These are phyloP conservation scores for Lepidochitona cinerea DNA, from an alignment of 2,888 invertebrate genomes.

Conservation along the genomic window DNA sequence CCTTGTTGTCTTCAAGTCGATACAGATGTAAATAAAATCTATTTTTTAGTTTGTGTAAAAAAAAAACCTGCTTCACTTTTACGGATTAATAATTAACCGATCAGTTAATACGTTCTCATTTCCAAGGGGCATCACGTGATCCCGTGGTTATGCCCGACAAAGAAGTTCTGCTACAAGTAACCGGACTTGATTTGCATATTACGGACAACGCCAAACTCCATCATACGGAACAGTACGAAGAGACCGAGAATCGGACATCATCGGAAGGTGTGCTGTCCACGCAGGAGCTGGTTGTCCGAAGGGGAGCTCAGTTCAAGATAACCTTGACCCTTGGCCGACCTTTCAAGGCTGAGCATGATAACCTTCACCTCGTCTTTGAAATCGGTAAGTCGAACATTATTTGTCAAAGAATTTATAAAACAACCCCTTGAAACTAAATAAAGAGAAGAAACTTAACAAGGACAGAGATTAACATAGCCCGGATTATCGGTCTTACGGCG, in stretches of 20 bases:
- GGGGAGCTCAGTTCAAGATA: conserved; percentile 36
- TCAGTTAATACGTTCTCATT: too few relatives aligned
- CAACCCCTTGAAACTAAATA: background rate
- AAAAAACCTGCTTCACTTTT: too few relatives aligned
- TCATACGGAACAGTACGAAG: conserved; percentile 36
- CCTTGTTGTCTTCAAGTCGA: too few relatives aligned
- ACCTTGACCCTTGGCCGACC: conserved; percentile 31
- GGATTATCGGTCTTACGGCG: too few relatives aligned
- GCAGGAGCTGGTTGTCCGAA: conserved; percentile 72
- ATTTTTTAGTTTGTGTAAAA: too few relatives aligned
- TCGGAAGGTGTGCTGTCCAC: background rate
- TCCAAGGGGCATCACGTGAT: too few relatives aligned
- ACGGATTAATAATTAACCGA: too few relatives aligned
- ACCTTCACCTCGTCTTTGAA: conserved; percentile 30
- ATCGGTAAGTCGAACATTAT: conserved; percentile 21
- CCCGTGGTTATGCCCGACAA: too few relatives aligned
- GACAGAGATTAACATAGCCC: too few relatives aligned
- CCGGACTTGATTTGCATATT: conserved; percentile 26
- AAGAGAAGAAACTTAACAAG: background rate
- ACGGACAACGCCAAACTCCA: conserved; percentile 37
- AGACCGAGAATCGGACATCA: background rate
- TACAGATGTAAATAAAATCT: too few relatives aligned
- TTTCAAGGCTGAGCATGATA: conserved; percentile 21
- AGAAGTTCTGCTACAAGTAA: too few relatives aligned
- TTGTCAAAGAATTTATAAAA: background rate